A percentile compares a stretch with the other conserved stretches of the same genome.
phyloP scores from a whole-genome alignment of 2,113 vertebrate species.

The Scomber scombrus region DNA sequence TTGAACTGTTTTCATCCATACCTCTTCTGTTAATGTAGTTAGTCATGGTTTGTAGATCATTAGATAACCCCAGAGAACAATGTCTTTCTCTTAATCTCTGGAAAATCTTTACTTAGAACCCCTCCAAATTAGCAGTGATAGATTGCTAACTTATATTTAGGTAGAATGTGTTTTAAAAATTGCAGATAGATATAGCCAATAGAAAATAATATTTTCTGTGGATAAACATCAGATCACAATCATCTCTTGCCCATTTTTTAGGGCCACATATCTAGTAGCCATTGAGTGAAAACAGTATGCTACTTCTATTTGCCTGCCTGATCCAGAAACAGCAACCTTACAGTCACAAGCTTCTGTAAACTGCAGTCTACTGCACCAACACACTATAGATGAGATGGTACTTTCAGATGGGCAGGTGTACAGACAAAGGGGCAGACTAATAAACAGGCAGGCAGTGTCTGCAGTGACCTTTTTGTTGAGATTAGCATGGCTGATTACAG shows the following conservation, averaged over 20 bases:
- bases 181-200: too few species aligned
- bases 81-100: slow-evolving; percentile 68
- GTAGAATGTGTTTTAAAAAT: too few species aligned
- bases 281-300: background rate
- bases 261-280: too few species aligned
- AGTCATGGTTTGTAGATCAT: slow-evolving; percentile 66
- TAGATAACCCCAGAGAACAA: slow-evolving; percentile 71
- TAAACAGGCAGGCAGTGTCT: slow-evolving; percentile 38
- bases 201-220: too few species aligned
- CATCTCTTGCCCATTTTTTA: too few species aligned
- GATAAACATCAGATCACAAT: too few species aligned
- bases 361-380: slow-evolving; percentile 6
- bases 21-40: slow-evolving; percentile 60
- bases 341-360: slow-evolving; percentile 1
- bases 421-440: slow-evolving; percentile 30
- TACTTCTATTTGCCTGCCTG: background rate
- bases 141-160: too few species aligned
- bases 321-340: background rate
- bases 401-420: slow-evolving; percentile 22
- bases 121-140: background rate
- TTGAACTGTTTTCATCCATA: slow-evolving; percentile 71
- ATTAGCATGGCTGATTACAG: slow-evolving; percentile 33
- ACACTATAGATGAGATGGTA: slow-evolving; percentile 23
- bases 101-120: slow-evolving; percentile 24
- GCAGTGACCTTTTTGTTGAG: slow-evolving; percentile 51